These are phyloP conservation scores for Pteropus rufus DNA, from an alignment of 2,797 vertebrate species.

Conservation along the genomic window DNA sequence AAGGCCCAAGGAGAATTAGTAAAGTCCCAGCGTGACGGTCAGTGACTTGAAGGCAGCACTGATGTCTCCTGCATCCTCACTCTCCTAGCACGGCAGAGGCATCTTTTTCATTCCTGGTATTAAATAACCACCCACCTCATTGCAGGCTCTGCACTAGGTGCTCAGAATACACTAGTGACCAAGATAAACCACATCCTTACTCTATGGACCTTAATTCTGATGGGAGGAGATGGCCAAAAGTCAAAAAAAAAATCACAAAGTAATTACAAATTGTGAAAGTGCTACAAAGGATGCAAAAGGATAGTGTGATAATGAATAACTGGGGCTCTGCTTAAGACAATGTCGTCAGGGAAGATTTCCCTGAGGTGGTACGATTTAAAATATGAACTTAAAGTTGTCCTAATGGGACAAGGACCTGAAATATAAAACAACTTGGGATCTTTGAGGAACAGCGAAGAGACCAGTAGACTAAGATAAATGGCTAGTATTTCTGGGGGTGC, in stretches of 20 bases:
- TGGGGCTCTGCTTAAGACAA: neutral
- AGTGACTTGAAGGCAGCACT: neutral
- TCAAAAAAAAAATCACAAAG: neutral
- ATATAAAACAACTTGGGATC: neutral
- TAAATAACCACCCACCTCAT: neutral
- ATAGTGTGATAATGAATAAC: accelerated
- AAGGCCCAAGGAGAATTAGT: neutral
- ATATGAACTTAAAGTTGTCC: neutral
- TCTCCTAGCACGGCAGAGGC: neutral
- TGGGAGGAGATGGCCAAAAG: neutral
- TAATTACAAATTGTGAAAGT: neutral
- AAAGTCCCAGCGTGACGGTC: neutral
- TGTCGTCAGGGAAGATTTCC: neutral
- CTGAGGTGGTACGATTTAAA: neutral
- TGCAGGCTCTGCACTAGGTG: neutral
- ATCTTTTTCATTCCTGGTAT: neutral
- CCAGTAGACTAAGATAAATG: neutral
- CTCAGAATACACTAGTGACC: neutral
- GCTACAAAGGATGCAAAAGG: neutral
- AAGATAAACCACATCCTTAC: neutral
- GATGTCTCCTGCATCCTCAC: accelerated
- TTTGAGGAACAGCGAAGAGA: neutral
- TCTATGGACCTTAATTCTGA: neutral
- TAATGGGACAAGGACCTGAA: neutral
- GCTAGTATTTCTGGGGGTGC: neutral